Conservation (phyloP, 1,140 invertebrate genomes). For the Bombus pyrosoma region DNA sequence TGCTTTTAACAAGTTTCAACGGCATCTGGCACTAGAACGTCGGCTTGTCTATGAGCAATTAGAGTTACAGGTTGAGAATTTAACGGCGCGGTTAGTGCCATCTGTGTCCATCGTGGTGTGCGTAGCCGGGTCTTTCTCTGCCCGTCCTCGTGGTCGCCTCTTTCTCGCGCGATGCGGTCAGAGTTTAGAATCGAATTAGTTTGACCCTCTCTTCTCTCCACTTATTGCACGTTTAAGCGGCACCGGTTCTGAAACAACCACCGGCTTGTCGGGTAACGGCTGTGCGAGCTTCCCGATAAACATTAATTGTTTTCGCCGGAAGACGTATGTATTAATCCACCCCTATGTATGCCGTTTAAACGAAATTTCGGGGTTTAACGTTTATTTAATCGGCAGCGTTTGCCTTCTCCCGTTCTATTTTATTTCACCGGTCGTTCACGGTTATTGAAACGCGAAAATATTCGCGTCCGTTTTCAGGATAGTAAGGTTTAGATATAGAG, state of each 20-base stretch:
- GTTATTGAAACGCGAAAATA: slow-evolving; percentile 3
- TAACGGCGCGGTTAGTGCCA: slow-evolving; percentile 82
- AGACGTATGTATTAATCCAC: slow-evolving; percentile 41
- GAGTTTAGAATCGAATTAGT: slow-evolving; percentile 84
- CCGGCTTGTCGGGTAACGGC: slow-evolving; percentile 74
- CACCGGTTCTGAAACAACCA: slow-evolving; percentile 67
- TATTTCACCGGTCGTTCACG: not conserved
- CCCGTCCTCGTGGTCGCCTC: slow-evolving; percentile 39
- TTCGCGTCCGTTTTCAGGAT: not conserved
- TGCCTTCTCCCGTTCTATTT: not conserved
- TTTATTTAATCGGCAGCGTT: slow-evolving; percentile 37
- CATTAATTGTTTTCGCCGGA: slow-evolving; percentile 59
- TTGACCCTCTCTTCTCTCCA: slow-evolving; percentile 73
- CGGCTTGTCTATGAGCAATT: slow-evolving; percentile 83
- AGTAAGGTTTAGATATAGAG: not conserved
- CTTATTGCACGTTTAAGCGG: slow-evolving; percentile 72
- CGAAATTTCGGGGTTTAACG: slow-evolving; percentile 43
- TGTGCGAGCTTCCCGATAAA: slow-evolving; percentile 70
- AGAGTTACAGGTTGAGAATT: slow-evolving; percentile 83
- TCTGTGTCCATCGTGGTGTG: slow-evolving; percentile 78
- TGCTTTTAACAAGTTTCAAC: slow-evolving; percentile 80
- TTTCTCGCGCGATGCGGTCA: slow-evolving; percentile 76
- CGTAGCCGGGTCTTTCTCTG: slow-evolving; percentile 55
- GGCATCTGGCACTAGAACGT: slow-evolving; percentile 80
- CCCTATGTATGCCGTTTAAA: not conserved